Percentiles rank a stretch among this genome's conserved stretches.
Conservation (phyloP, 2,797 vertebrate genomes). For the Sitta carolinensis region DNA sequence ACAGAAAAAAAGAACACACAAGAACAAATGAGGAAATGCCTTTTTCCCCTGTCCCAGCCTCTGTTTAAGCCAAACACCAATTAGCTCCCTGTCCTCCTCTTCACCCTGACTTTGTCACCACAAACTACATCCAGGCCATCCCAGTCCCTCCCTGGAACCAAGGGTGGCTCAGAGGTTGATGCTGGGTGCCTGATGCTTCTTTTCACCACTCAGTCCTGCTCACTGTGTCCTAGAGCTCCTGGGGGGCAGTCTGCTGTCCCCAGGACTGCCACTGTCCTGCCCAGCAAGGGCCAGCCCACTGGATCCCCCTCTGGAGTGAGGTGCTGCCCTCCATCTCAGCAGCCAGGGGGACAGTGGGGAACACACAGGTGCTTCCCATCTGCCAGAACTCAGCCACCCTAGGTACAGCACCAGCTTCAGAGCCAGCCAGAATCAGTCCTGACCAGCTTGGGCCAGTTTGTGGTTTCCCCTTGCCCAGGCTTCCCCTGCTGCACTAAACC, state of each 20-base stretch:
- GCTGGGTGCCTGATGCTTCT: not conserved
- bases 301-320: not conserved
- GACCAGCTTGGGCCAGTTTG: not conserved
- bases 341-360: too few species aligned
- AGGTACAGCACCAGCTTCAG: not conserved
- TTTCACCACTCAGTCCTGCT: not conserved
- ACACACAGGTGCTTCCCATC: rapidly evolving
- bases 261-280: not conserved
- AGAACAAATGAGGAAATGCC: not conserved
- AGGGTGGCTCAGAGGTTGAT: rapidly evolving
- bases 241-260: not conserved
- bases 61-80: not conserved
- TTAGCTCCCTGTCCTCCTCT: not conserved
- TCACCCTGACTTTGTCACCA: not conserved
- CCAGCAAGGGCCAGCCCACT: not conserved
- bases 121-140: not conserved
- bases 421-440: rapidly evolving
- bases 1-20: not conserved
- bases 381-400: not conserved
- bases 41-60: not conserved
- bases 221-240: too few species aligned
- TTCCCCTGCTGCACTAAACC: not conserved
- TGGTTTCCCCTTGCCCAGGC: not conserved
- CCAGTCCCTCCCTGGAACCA: not conserved
- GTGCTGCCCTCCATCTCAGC: not conserved